phyloP scores from a whole-genome alignment of 2,113 vertebrate genomes.

The Oreocharis arfaki region DNA sequence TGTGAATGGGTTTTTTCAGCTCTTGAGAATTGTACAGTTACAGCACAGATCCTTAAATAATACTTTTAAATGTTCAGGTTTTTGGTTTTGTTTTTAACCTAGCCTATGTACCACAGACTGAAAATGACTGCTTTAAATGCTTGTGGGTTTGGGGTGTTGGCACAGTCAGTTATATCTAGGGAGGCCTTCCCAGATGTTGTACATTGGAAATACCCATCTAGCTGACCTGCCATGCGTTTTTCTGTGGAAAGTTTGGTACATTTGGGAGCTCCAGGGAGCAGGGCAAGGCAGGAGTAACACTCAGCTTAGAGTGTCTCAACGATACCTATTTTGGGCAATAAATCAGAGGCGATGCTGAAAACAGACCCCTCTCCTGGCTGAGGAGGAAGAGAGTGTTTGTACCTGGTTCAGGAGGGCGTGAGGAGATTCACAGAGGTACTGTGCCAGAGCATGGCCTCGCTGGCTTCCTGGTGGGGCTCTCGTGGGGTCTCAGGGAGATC shows the following conservation, averaged over 20 bases:
- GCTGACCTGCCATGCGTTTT: not conserved
- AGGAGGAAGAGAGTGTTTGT: not conserved
- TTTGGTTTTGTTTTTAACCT: not conserved
- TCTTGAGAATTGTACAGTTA: not conserved
- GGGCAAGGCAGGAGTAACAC: not conserved
- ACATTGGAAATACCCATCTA: not conserved
- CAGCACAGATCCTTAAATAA: not conserved
- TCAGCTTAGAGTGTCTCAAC: not conserved
- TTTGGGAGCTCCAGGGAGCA: not conserved
- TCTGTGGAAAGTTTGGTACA: not conserved
- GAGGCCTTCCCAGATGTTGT: not conserved
- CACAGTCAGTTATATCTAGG: not conserved
- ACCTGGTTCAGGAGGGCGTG: accelerated
- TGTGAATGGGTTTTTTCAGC: not conserved
- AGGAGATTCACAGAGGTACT: not conserved
- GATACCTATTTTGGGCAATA: not conserved
- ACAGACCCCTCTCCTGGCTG: not conserved
- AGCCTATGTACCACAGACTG: not conserved
- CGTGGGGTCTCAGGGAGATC: accelerated
- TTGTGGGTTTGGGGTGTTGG: not conserved
- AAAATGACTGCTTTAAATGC: not conserved
- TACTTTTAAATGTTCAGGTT: accelerated
- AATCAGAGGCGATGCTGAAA: not conserved
- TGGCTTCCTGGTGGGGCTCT: not conserved
- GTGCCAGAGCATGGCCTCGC: not conserved